Evolutionary conservation across 2,888 invertebrate species (phyloP).

Genomic region (Agrotis clavis): DNA sequence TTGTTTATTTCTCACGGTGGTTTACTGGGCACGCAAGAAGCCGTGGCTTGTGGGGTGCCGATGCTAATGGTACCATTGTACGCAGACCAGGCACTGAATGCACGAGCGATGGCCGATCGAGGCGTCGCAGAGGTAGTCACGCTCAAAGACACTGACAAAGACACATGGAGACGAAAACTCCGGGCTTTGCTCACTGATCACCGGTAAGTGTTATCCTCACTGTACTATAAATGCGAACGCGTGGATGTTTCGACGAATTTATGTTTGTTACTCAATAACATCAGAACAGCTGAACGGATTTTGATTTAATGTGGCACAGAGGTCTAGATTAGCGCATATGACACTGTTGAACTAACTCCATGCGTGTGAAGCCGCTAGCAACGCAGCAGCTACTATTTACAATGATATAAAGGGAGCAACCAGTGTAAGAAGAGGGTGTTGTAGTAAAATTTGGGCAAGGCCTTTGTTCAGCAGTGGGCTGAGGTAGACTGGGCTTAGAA

Average conservation of each 20-base stretch:
- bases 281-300: too few species aligned
- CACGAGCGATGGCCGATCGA: slow-evolving; percentile 86
- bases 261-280: too few species aligned
- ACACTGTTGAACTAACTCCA: too few species aligned
- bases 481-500: neutral
- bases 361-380: too few species aligned
- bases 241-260: too few species aligned
- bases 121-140: slow-evolving; percentile 86
- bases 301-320: too few species aligned
- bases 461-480: neutral
- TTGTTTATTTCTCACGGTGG: slow-evolving; percentile 92
- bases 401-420: neutral
- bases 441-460: neutral
- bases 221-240: too few species aligned
- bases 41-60: slow-evolving; percentile 90
- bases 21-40: slow-evolving; percentile 91
- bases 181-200: slow-evolving; percentile 78
- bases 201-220: slow-evolving; percentile 35
- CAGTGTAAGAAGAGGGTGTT: neutral
- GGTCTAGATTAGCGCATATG: too few species aligned
- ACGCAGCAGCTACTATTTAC: neutral
- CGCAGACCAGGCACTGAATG: slow-evolving; percentile 90
- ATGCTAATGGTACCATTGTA: slow-evolving; percentile 90
- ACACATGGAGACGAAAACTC: slow-evolving; percentile 80
- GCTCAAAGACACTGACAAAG: slow-evolving; percentile 77